phyloP scores from a whole-genome alignment of 2,888 invertebrate genomes.

The Cosmia trapezina region DNA sequence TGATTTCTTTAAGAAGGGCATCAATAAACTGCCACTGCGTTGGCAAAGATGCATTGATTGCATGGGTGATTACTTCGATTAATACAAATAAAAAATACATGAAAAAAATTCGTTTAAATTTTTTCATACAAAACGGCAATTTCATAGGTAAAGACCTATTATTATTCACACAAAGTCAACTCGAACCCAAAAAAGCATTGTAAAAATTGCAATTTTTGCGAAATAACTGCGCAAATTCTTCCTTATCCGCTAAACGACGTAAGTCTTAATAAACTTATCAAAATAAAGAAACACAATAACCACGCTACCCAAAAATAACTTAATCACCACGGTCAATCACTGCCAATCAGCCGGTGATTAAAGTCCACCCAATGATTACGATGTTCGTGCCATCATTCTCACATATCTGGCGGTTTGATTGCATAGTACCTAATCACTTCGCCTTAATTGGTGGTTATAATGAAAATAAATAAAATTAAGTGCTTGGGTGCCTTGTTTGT shows the following conservation, averaged over 20 bases:
- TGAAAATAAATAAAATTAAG: constrained; percentile 47
- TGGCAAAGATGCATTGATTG: too few species aligned
- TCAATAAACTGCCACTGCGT: too few species aligned
- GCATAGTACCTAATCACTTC: constrained; percentile 56
- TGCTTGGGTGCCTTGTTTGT: constrained; percentile 41
- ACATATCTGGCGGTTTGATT: constrained; percentile 64
- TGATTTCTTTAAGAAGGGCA: too few species aligned
- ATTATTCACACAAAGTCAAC: too few species aligned
- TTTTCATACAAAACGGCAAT: too few species aligned
- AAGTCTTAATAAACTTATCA: constrained; percentile 1
- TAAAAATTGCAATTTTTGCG: neutral
- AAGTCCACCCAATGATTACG: constrained; percentile 53
- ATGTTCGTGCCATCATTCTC: constrained; percentile 64
- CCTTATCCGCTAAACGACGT: neutral
- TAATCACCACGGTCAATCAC: constrained; percentile 55
- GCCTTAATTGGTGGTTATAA: constrained; percentile 68
- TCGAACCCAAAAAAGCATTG: neutral
- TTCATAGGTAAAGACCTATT: too few species aligned
- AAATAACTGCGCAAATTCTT: neutral
- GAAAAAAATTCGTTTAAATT: too few species aligned
- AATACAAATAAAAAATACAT: too few species aligned
- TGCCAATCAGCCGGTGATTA: constrained; percentile 52
- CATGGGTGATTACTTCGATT: too few species aligned
- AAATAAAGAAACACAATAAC: constrained; percentile 24
- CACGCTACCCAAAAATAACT: constrained; percentile 47